Percentiles rank a stretch among this genome's conserved stretches.
Evolutionary conservation across 2,888 invertebrate species (phyloP).

Genomic region (Theretra japonica): DNA sequence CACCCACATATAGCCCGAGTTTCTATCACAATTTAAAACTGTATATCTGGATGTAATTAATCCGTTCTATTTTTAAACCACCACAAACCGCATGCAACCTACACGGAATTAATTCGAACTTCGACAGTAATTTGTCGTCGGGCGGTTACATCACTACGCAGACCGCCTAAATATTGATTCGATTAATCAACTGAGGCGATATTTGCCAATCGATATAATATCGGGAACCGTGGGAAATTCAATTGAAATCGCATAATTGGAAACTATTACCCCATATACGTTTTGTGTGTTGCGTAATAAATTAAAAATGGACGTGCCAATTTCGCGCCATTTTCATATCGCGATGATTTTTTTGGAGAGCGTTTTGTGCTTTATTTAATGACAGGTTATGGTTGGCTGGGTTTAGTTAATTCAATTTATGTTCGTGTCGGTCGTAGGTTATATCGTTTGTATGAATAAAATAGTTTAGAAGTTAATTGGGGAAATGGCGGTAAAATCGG

Average conservation of each 20-base stretch:
- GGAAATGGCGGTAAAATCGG: too few species aligned
- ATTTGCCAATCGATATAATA: constrained; percentile 55
- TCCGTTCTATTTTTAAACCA: neutral
- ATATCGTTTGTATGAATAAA: too few species aligned
- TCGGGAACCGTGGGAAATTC: constrained; percentile 58
- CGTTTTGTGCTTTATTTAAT: neutral
- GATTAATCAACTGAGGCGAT: constrained; percentile 60
- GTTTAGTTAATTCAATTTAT: constrained; percentile 10
- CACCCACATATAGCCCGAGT: too few species aligned
- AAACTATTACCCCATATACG: constrained; percentile 55
- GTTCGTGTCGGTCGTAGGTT: neutral
- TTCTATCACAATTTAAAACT: too few species aligned
- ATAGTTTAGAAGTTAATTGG: too few species aligned
- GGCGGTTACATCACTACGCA: constrained; percentile 28
- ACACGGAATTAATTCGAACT: constrained; percentile 12
- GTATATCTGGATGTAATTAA: neutral
- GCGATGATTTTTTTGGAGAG: constrained; percentile 30
- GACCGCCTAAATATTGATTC: constrained; percentile 60
- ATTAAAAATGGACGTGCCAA: constrained; percentile 58
- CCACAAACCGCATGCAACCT: neutral
- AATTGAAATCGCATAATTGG: constrained; percentile 63
- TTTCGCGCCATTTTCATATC: constrained; percentile 52
- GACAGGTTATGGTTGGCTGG: neutral
- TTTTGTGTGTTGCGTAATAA: constrained; percentile 52
- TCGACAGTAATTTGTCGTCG: constrained; percentile 2